Evolutionary conservation across 2,888 invertebrate genomes (phyloP).

Genomic region (Leucophora obtusa): DNA sequence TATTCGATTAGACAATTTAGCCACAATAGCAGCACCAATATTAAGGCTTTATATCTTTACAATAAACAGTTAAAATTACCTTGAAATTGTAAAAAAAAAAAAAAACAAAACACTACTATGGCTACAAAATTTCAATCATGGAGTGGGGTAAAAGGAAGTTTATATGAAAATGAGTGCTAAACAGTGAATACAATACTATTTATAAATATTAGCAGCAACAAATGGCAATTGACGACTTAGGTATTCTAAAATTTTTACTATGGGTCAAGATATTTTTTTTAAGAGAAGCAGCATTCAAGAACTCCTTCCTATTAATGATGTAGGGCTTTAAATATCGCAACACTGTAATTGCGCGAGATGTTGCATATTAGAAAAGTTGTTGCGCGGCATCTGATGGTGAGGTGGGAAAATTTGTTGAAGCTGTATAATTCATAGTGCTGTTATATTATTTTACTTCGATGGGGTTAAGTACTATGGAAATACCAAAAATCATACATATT

Average conservation of each 20-base stretch:
- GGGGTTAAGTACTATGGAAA: too few species aligned
- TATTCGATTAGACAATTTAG: conserved; percentile 14
- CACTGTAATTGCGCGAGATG: too few species aligned
- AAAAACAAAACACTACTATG: neutral
- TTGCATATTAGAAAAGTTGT: too few species aligned
- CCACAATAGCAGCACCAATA: neutral
- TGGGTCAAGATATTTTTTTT: neutral
- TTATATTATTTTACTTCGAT: too few species aligned
- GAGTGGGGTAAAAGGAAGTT: neutral
- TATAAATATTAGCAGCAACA: neutral
- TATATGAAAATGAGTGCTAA: neutral
- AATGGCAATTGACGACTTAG: neutral
- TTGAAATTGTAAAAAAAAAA: conserved; percentile 19
- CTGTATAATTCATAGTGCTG: too few species aligned
- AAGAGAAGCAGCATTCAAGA: too few species aligned
- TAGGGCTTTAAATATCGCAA: too few species aligned
- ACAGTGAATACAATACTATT: neutral
- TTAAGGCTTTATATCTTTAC: neutral
- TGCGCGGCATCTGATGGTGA: too few species aligned
- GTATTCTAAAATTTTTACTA: neutral
- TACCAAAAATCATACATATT: too few species aligned
- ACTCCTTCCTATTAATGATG: too few species aligned
- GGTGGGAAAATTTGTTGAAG: too few species aligned
- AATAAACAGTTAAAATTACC: conserved; percentile 23
- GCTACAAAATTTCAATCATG: neutral